phyloP scores from a whole-genome alignment of 2,888 invertebrate species.

The Nomada fabriciana region DNA sequence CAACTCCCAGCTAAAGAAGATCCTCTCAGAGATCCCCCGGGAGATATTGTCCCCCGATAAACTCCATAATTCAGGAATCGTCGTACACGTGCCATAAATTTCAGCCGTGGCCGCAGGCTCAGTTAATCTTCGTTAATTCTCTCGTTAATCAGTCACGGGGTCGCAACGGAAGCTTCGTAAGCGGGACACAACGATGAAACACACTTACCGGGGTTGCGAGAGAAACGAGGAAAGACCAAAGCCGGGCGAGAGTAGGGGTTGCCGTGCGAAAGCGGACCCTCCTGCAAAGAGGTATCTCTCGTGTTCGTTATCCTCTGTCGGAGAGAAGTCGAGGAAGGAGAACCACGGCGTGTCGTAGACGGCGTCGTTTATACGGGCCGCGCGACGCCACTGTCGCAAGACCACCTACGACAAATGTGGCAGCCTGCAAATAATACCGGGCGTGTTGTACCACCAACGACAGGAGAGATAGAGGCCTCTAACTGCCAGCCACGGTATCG shows the following conservation, averaged over 20 bases:
- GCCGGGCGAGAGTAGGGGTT: not conserved
- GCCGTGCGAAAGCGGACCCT: not conserved
- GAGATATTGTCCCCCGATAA: slow-evolving; percentile 27
- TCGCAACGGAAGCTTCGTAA: not conserved
- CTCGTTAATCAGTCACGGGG: slow-evolving; percentile 61
- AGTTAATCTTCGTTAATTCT: slow-evolving; percentile 59
- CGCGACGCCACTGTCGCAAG: slow-evolving; percentile 74
- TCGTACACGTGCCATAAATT: slow-evolving; percentile 34
- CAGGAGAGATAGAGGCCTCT: slow-evolving; percentile 78
- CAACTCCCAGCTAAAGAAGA: not conserved
- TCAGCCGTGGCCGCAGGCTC: slow-evolving; percentile 3
- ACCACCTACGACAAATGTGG: slow-evolving; percentile 84
- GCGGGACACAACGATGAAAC: not conserved
- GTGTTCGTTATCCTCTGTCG: slow-evolving; percentile 48
- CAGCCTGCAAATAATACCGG: slow-evolving; percentile 80
- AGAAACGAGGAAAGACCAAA: not conserved
- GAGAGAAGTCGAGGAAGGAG: slow-evolving; percentile 50
- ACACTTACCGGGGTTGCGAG: not conserved
- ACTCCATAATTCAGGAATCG: slow-evolving; percentile 53
- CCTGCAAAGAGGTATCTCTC: not conserved
- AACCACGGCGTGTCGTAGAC: slow-evolving; percentile 55
- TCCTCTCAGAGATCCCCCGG: slow-evolving; percentile 20
- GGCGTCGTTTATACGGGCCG: slow-evolving; percentile 62
- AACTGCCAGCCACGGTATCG: slow-evolving; percentile 80
- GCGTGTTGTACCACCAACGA: slow-evolving; percentile 76